phyloP scores from a whole-genome alignment of 2,888 invertebrate species.

The Eulithis testata region DNA sequence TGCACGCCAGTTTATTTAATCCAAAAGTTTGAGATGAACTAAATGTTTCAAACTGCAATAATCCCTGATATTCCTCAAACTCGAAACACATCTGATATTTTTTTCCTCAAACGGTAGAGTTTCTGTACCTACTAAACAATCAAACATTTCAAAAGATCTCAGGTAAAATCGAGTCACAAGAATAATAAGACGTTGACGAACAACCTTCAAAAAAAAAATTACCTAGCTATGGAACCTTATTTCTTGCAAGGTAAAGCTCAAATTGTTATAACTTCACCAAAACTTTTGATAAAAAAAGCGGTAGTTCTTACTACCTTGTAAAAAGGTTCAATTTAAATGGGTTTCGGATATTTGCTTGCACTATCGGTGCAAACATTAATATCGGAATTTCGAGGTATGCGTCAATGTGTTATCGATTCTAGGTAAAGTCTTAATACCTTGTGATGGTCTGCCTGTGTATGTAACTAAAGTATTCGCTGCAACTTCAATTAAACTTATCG shows the following conservation, averaged over 20 bases:
- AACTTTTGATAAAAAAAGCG: slow-evolving; percentile 4
- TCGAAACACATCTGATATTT: slow-evolving; percentile 2
- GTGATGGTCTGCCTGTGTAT: background rate
- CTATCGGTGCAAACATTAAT: slow-evolving; percentile 22
- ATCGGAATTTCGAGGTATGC: slow-evolving; percentile 15
- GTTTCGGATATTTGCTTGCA: slow-evolving; percentile 15
- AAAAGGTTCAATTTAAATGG: slow-evolving; percentile 12
- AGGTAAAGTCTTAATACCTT: slow-evolving; percentile 14
- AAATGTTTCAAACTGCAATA: too few species aligned
- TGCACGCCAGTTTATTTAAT: too few species aligned
- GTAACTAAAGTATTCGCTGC: too few species aligned
- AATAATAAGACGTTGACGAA: slow-evolving; percentile 9
- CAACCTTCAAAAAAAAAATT: slow-evolving; percentile 1
- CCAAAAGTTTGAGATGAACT: too few species aligned
- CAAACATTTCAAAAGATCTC: slow-evolving; percentile 13
- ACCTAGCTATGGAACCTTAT: background rate
- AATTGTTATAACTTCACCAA: slow-evolving; percentile 1
- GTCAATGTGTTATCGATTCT: slow-evolving; percentile 24
- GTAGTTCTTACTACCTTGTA: background rate
- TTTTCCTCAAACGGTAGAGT: slow-evolving; percentile 8
- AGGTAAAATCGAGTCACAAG: slow-evolving; percentile 9
- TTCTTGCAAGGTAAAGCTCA: background rate
- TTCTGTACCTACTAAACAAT: background rate
- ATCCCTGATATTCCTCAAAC: too few species aligned
- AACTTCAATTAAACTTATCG: too few species aligned